phyloP scores from a whole-genome alignment of 2,113 vertebrate genomes.

The Desmodus rotundus region DNA sequence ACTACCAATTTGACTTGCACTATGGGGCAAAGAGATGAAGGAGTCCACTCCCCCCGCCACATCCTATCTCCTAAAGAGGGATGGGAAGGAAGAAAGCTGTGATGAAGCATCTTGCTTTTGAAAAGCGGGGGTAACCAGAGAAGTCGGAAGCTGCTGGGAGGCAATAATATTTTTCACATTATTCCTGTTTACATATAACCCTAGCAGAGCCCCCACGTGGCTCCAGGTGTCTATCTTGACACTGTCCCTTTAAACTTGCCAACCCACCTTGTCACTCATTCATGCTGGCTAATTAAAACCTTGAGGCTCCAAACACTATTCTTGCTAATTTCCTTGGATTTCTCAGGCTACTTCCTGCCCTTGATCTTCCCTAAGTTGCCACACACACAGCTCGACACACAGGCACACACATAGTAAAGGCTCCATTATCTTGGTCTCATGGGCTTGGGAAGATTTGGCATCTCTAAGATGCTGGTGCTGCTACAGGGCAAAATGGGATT shows the following conservation, averaged over 20 bases:
- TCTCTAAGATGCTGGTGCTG: background rate
- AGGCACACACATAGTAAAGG: background rate
- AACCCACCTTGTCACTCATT: background rate
- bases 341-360: background rate
- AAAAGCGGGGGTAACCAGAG: background rate
- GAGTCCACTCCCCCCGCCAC: background rate
- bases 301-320: background rate
- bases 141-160: background rate
- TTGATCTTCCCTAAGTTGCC: slow-evolving; percentile 18
- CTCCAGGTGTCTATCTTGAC: background rate
- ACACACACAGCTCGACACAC: background rate
- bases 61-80: background rate
- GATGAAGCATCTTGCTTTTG: background rate
- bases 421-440: background rate
- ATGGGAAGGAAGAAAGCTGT: background rate
- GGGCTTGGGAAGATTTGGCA: background rate
- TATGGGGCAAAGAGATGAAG: background rate
- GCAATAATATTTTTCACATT: slow-evolving; percentile 20
- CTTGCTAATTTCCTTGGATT: slow-evolving; percentile 37
- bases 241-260: slow-evolving; percentile 33
- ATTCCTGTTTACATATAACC: background rate
- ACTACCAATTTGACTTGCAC: background rate
- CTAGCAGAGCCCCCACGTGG: background rate
- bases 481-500: too few relatives aligned
- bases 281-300: slow-evolving; percentile 39